A percentile compares a stretch with the other conserved stretches of the same genome.
Evolutionary conservation across 2,888 invertebrate genomes (phyloP).

Genomic region (Lasioglossum pauxillum): DNA sequence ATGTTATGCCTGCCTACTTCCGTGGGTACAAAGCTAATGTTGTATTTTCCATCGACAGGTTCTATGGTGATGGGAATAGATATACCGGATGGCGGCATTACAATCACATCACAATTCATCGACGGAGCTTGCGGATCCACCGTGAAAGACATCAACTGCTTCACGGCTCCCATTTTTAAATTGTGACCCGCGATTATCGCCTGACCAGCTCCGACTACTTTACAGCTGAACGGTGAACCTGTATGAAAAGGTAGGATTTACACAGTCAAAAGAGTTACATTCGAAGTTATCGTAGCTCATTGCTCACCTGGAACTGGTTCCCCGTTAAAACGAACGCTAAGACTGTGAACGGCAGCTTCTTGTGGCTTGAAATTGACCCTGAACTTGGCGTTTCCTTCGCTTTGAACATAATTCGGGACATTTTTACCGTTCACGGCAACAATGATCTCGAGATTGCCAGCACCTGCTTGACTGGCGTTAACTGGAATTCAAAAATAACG

Average conservation of each 20-base stretch:
- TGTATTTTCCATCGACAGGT: slow-evolving; percentile 88
- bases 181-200: slow-evolving; percentile 89
- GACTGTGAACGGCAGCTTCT: slow-evolving; percentile 95
- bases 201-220: slow-evolving; percentile 89
- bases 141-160: slow-evolving; percentile 87
- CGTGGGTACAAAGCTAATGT: slow-evolving; percentile 92
- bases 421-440: slow-evolving; percentile 98
- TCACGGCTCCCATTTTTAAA: slow-evolving; percentile 89
- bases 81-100: slow-evolving; percentile 93
- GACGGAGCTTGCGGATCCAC: slow-evolving; percentile 85
- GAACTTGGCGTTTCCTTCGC: slow-evolving; percentile 98
- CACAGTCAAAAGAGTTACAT: neutral
- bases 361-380: slow-evolving; percentile 98
- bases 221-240: slow-evolving; percentile 97
- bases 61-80: slow-evolving; percentile 91
- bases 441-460: slow-evolving; percentile 98
- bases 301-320: slow-evolving; percentile 87
- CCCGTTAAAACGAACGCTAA: slow-evolving; percentile 93
- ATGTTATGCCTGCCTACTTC: slow-evolving; percentile 95
- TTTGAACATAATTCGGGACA: slow-evolving; percentile 98
- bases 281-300: neutral
- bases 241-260: neutral
- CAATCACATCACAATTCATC: slow-evolving; percentile 85
- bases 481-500: slow-evolving; percentile 90
- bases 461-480: slow-evolving; percentile 97